Evolutionary conservation across 2,113 vertebrate genomes (phyloP).

Genomic region (Phyllostomus discolor): DNA sequence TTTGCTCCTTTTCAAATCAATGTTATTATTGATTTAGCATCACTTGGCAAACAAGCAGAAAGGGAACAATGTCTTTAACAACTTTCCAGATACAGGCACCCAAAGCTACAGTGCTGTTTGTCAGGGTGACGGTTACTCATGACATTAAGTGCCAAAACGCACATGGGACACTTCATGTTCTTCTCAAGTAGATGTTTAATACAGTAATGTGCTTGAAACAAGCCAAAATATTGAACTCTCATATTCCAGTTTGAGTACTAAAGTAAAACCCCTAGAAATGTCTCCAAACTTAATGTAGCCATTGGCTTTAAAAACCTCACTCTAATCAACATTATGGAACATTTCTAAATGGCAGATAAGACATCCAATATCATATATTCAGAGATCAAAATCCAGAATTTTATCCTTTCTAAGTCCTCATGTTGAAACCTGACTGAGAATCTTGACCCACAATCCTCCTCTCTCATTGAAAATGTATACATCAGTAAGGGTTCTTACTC

Average conservation of each 20-base stretch:
- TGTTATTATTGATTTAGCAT: conserved; percentile 28
- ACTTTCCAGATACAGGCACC: background rate
- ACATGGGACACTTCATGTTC: background rate
- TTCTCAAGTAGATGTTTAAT: conserved; percentile 22
- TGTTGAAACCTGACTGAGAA: background rate
- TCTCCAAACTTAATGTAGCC: background rate
- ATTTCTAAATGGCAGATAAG: conserved; percentile 22
- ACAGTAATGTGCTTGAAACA: background rate
- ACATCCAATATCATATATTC: background rate
- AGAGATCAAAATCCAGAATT: background rate
- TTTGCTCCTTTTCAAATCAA: conserved; percentile 39
- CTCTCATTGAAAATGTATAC: background rate
- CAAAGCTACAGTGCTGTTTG: background rate
- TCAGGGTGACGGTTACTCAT: background rate
- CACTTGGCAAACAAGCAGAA: background rate
- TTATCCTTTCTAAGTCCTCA: conserved; percentile 8
- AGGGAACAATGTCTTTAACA: conserved; percentile 13
- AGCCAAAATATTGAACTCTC: background rate
- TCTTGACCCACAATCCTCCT: background rate
- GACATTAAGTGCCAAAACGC: background rate
- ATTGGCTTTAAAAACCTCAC: background rate
- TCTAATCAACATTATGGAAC: background rate
- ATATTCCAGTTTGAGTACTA: background rate
- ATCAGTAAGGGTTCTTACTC: background rate
- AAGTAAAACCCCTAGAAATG: background rate